phyloP scores from a whole-genome alignment of 64 coral and sea anemone genomes.

The Actinia tenebrosa region DNA sequence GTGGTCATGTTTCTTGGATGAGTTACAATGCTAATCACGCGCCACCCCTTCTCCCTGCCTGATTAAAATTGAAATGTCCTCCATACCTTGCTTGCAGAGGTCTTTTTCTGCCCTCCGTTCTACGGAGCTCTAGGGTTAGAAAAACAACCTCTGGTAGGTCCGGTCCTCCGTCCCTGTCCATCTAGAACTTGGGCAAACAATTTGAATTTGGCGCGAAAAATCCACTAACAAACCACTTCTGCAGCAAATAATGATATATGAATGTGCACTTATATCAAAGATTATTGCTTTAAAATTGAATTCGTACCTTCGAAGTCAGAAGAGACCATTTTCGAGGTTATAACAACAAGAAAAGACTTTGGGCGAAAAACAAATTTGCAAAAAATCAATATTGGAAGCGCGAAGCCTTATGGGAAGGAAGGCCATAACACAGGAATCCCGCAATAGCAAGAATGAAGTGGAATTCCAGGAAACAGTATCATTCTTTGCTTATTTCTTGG shows the following conservation, averaged over 20 bases:
- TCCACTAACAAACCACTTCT: not conserved
- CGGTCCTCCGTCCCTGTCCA: no score
- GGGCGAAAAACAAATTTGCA: not conserved
- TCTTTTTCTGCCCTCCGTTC: not conserved
- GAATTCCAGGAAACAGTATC: not conserved
- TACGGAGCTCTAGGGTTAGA: no score
- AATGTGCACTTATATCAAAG: not conserved
- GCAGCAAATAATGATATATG: not conserved
- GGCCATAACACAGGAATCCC: not conserved
- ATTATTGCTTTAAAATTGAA: not conserved
- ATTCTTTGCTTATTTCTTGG: not conserved
- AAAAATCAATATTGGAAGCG: not conserved
- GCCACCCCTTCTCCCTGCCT: no score
- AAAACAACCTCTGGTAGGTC: no score
- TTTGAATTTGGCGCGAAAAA: slow-evolving; percentile 1
- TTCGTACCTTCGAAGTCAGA: not conserved
- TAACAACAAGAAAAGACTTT: not conserved
- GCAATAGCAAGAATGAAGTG: not conserved
- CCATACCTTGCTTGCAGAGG: no score
- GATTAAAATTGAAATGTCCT: no score
- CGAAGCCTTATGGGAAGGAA: not conserved
- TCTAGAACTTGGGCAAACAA: not conserved
- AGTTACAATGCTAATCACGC: no score
- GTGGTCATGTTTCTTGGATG: no score
- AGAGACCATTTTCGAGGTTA: not conserved